Evolutionary conservation across 2,797 vertebrate genomes (phyloP).

Genomic region (Chaenodraco wilsoni): DNA sequence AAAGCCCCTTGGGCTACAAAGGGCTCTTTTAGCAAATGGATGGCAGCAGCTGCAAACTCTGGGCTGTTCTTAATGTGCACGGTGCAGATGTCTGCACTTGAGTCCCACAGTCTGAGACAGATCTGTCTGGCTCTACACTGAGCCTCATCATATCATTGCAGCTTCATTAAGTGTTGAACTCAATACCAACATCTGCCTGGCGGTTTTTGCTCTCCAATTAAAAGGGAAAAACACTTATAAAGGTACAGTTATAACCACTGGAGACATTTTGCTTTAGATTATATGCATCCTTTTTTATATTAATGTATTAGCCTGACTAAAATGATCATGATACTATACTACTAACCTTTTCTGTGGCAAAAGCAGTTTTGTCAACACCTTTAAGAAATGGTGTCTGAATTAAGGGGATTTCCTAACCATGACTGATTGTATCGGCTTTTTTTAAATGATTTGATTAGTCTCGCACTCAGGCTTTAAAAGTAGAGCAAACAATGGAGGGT

Average conservation of each 20-base stretch:
- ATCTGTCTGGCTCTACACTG: constrained; percentile 66
- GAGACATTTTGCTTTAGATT: background rate
- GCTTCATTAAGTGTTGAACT: constrained; percentile 63
- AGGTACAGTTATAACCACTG: constrained; percentile 22
- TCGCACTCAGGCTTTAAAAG: background rate
- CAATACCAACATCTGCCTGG: constrained; percentile 60
- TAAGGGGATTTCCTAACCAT: background rate
- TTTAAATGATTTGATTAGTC: background rate
- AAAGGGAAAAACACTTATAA: constrained; percentile 19
- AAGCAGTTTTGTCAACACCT: constrained; percentile 7
- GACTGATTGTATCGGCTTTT: background rate
- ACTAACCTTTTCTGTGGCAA: background rate
- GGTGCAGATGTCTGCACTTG: constrained; percentile 77
- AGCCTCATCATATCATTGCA: constrained; percentile 53
- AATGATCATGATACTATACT: background rate
- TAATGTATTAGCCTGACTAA: constrained; percentile 7
- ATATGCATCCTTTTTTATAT: constrained; percentile 6
- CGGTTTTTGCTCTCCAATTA: constrained; percentile 51
- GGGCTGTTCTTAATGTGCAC: constrained; percentile 73
- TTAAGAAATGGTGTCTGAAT: constrained; percentile 2
- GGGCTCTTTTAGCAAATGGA: constrained; percentile 78
- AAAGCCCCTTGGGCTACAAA: constrained; percentile 77
- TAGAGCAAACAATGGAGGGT: constrained; percentile 5
- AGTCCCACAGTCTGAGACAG: constrained; percentile 73
- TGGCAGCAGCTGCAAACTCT: constrained; percentile 80